Evolutionary conservation across 2,888 invertebrate species (phyloP), one percentile per base, ranked within the genome.

Genomic region (Lasioglossum lativentre): DNA sequence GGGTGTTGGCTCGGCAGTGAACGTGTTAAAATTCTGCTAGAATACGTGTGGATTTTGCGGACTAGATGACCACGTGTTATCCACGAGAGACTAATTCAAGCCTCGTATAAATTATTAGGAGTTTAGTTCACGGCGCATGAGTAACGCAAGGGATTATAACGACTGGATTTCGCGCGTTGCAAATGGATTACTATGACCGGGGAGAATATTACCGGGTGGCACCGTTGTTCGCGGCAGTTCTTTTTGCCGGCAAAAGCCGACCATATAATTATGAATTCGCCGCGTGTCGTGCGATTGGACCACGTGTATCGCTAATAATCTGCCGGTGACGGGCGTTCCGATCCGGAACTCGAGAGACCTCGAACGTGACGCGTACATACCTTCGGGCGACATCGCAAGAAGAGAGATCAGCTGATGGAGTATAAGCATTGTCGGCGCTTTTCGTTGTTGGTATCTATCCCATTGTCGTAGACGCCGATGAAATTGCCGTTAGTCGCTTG

Each of bases 271-370:
- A 27, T 27, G 38, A 19, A 68, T 40, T 59, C 38, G 38, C 42
- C 30, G n/a, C 45, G 52, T 66, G 59, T 59, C 59, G 59, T 12
- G 59, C 27, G 59, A 73, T 70, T n/a, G 30, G 10, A 47, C 6
- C 30, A 34, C 34, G 63, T 12, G 59, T 19, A 47, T 72, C 72
- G 23, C 45, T 85, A 82, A 82, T 68, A 71, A 78, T 82, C 63
- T n/a, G n/a, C 27, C 40, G 70, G 70, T 52, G 79, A 77, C 74
- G 75, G 74, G 52, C 40, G 74, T 66, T 84, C 75, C 16, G 84
- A 71, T 84, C 68, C 90, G 89, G 89, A 88, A 86, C 90, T 47
- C 23, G 70, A 8, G 66, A 30, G 87, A 85, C 83, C 87, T 88
- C 83, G 90, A 89, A 90, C 80, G 82, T 86, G 81, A 78, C 81